Evolutionary conservation across 2,888 invertebrate genomes (phyloP), one percentile per base, ranked within the genome.

Genomic region (Theristus sp.): DNA sequence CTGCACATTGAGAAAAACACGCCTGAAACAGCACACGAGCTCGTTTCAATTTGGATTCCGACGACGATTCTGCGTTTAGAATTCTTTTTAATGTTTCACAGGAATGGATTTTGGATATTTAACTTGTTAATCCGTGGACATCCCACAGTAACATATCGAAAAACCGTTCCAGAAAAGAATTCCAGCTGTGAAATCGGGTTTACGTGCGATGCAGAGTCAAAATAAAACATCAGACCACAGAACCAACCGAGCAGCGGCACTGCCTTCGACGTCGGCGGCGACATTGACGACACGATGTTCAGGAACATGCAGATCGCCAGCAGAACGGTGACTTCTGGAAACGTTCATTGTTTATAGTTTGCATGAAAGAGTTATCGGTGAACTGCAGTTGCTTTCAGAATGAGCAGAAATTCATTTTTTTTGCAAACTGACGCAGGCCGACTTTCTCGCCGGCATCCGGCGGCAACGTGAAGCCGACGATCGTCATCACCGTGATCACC

Each of bases 361-460:
- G 38, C 10, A 17, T 38, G 38, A 13, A 6, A 38, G 17, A 38
- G 17, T 17, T 17, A 38, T 38, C 17, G 38, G 17, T 38, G 6
- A 38, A 38, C 38, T 38, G 38, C 38, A n/a, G n/a, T n/a, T n/a
- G n/a, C n/a, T n/a, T n/a, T n/a, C n/a, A n/a, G n/a, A n/a, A n/a
- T n/a, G n/a, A n/a, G 38, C 6, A 38, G 17, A 6, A 38, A 38
- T 38, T 17, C 38, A 38, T 38, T 17, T n/a, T n/a, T n/a, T n/a
- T n/a, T n/a, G n/a, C n/a, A n/a, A 1, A 49, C 49, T 70, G 81
- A 88, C 90, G 90, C 78, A 96, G 82, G 69, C 96, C 93, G 70
- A 98, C 84, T 79, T 98, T 98, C 80, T 98, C 96, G 74, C 98
- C 96, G 66, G 94, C 94, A 79, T 98, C 96, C 67, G 96, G 94